Percentiles rank a stretch among this genome's conserved stretches.
Conservation (phyloP, 2,797 vertebrate species). For the Euthynnus affinis region DNA sequence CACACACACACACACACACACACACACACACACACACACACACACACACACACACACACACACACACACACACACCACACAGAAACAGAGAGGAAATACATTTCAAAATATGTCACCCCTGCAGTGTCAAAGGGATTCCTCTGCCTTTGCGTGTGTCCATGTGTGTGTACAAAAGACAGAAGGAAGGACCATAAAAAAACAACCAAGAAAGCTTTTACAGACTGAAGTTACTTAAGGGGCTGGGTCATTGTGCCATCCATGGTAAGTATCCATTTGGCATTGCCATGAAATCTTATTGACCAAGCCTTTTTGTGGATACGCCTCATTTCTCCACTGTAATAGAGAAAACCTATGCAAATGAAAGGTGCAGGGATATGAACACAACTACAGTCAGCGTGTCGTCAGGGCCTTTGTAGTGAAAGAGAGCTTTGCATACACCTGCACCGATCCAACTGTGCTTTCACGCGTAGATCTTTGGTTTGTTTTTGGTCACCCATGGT, state of each 20-base stretch:
- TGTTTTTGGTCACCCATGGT: constrained; percentile 6
- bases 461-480: constrained; percentile 5
- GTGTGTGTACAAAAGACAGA: neutral
- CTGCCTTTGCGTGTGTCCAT: neutral
- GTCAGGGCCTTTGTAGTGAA: constrained; percentile 5
- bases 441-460: constrained; percentile 20
- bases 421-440: constrained; percentile 8
- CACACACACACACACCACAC: neutral
- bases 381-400: constrained; percentile 7
- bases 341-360: constrained; percentile 33
- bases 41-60: constrained; percentile 1
- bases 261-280: constrained; percentile 26
- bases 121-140: too few species aligned
- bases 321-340: constrained; percentile 48
- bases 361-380: constrained; percentile 23
- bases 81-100: constrained; percentile 1
- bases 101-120: constrained; percentile 1
- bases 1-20: constrained; percentile 2
- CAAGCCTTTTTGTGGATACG: constrained; percentile 19
- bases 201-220: neutral
- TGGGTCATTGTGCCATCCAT: neutral
- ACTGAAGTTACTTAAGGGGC: neutral
- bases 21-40: too few species aligned
- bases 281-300: constrained; percentile 37
- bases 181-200: neutral